These are phyloP conservation scores for Megaustenia siamemsis DNA, from an alignment of 2,888 invertebrate genomes.

Conservation along the genomic window DNA sequence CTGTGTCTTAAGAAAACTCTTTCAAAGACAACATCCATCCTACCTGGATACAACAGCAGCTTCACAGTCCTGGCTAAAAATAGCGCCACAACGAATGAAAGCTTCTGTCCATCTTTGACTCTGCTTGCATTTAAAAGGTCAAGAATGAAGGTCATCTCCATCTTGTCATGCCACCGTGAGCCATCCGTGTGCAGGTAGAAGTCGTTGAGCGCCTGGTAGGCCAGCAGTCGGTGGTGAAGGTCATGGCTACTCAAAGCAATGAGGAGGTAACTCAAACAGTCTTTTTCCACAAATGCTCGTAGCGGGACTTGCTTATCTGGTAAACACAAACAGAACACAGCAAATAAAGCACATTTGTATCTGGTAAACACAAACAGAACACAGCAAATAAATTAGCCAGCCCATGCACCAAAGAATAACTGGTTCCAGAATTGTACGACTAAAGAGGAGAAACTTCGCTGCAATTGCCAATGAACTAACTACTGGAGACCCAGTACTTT, in stretches of 20 bases:
- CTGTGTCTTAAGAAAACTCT: too few species aligned
- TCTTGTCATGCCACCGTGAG: constrained; percentile 83
- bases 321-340: background rate
- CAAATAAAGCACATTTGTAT: constrained; percentile 87
- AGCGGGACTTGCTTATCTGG: constrained; percentile 87
- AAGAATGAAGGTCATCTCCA: constrained; percentile 86
- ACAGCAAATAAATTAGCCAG: too few species aligned
- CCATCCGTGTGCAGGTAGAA: constrained; percentile 88
- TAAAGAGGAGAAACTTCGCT: too few species aligned
- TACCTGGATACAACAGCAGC: constrained; percentile 86
- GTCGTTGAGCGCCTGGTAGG: constrained; percentile 87
- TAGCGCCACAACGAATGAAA: constrained; percentile 85
- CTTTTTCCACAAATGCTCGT: constrained; percentile 86
- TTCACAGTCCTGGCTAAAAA: constrained; percentile 87
- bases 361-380: constrained; percentile 77
- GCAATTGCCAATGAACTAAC: too few species aligned
- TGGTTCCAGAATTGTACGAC: too few species aligned
- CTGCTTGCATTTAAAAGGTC: constrained; percentile 86
- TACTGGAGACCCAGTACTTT: too few species aligned
- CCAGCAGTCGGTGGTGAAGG: constrained; percentile 85
- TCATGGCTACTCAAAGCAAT: constrained; percentile 87
- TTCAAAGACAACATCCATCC: background rate
- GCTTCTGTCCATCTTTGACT: constrained; percentile 80
- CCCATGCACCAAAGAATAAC: too few species aligned
- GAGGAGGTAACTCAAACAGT: constrained; percentile 87